Base-by-base conservation (phyloP, 2,113 vertebrate species). In the Brachionichthys hirsutus region DNA sequence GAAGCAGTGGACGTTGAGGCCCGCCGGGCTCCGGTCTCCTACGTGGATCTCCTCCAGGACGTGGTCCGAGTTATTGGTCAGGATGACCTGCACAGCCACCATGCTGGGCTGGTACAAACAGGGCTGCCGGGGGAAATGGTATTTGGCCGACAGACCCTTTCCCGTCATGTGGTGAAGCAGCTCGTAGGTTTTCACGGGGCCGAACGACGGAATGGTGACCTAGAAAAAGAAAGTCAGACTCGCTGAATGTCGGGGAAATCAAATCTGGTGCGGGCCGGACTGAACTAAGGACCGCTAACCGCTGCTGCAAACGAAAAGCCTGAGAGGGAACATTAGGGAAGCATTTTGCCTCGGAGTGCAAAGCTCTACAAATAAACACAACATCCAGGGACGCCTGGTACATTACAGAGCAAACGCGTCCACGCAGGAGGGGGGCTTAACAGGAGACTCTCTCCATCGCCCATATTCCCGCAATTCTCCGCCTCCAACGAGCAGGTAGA, bases 81-180 rank as follows among this genome's bases (percentile, higher is more conserved):
- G 22, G 4, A 85, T 94, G 75, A 98, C 72, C 83, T 96, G 94
- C 3, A 99, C 92, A 12, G 93, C 89, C n/a, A 98, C 92, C 95
- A 97, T 95, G 43, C 34, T 67, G 70, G 92, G 85, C 74, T 88
- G 85, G 78, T 94, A 95, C 87, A 94, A 85, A 70, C 93, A 92
- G 1, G 92, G 88, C 62, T 94, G 94, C 75, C 97, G 87, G 77
- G 95, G 91, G 83, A 98, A 99, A 70, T 88, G 89, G 83, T 98
- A 98, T 53, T 91, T 83, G 49, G 94, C 95, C 0, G 94, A 91
- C 51, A 99, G 91, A 48, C 97, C 97, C 86, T 94, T 97, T 6
- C 95, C 95, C 20, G 90, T 94, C 95, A 99, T 98, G 38, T 94
- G 92, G 85, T 98, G 97, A 83, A 99, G 95, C 24, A 98, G 90